Evolutionary conservation across 2,888 invertebrate genomes (phyloP).

Genomic region (Halictus quadricinctus): DNA sequence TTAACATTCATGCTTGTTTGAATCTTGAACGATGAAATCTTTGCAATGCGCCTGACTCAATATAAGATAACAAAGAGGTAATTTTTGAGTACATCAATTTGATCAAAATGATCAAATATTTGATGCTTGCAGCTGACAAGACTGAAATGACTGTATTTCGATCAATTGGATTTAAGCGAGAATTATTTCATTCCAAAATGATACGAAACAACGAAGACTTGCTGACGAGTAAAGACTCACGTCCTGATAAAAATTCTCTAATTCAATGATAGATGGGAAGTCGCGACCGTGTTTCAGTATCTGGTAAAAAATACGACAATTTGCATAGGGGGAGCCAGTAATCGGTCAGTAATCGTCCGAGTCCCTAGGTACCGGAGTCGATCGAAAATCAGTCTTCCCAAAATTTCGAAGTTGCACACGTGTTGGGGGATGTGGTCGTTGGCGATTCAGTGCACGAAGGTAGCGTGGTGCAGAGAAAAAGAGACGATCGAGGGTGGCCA

Average conservation of each 20-base stretch:
- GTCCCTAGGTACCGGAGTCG: neutral
- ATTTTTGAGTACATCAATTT: neutral
- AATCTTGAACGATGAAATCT: neutral
- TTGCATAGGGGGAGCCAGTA: neutral
- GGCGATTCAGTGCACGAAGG: constrained; percentile 9
- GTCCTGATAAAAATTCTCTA: neutral
- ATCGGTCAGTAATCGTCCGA: neutral
- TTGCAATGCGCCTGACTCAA: neutral
- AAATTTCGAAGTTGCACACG: constrained; percentile 3
- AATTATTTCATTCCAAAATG: neutral
- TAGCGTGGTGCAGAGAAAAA: neutral
- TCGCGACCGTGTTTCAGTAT: too few relatives aligned
- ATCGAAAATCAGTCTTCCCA: neutral
- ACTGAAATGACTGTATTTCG: too few relatives aligned
- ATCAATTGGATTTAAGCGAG: neutral
- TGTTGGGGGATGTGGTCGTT: neutral
- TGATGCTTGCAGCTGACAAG: neutral
- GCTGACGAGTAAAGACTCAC: too few relatives aligned
- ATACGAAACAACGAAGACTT: neutral
- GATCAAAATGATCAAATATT: neutral
- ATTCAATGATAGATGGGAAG: neutral
- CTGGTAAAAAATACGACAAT: neutral
- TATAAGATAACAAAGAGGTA: neutral
- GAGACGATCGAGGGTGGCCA: neutral
- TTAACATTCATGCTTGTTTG: neutral